Conservation (phyloP, 2,888 invertebrate genomes). For the Drosophila cyrtoloma region DNA sequence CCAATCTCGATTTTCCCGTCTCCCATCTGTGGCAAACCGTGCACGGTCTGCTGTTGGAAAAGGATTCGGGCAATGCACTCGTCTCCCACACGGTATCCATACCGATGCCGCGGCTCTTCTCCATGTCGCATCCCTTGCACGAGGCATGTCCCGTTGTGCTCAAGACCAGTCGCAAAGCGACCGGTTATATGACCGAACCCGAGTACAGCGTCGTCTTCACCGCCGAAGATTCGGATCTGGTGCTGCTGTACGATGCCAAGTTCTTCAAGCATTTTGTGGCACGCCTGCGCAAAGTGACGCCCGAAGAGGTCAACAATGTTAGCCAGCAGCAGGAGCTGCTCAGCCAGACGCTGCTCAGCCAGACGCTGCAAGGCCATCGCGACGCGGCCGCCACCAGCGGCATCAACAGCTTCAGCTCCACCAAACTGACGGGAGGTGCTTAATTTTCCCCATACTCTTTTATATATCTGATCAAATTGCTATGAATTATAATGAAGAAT, state of each 20-base stretch:
- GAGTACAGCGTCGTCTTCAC: conserved; percentile 90
- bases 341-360: conserved; percentile 59
- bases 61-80: conserved; percentile 86
- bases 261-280: conserved; percentile 93
- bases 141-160: conserved; percentile 94
- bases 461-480: neutral
- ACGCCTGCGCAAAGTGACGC: conserved; percentile 90
- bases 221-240: conserved; percentile 91
- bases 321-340: conserved; percentile 85
- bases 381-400: conserved; percentile 29
- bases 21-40: conserved; percentile 93
- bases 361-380: conserved; percentile 61
- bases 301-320: conserved; percentile 89
- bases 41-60: conserved; percentile 94
- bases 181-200: conserved; percentile 88
- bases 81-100: conserved; percentile 83
- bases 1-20: conserved; percentile 92
- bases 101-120: conserved; percentile 92
- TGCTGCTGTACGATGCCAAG: conserved; percentile 92
- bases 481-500: neutral
- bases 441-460: neutral
- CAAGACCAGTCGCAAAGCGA: conserved; percentile 87
- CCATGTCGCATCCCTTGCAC: conserved; percentile 94
- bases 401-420: conserved; percentile 72
- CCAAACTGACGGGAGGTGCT: conserved; percentile 76